Evolutionary conservation across 2,113 vertebrate species (phyloP), one percentile per base, ranked within the genome.

Genomic region (Todiramphus saurophagus): DNA sequence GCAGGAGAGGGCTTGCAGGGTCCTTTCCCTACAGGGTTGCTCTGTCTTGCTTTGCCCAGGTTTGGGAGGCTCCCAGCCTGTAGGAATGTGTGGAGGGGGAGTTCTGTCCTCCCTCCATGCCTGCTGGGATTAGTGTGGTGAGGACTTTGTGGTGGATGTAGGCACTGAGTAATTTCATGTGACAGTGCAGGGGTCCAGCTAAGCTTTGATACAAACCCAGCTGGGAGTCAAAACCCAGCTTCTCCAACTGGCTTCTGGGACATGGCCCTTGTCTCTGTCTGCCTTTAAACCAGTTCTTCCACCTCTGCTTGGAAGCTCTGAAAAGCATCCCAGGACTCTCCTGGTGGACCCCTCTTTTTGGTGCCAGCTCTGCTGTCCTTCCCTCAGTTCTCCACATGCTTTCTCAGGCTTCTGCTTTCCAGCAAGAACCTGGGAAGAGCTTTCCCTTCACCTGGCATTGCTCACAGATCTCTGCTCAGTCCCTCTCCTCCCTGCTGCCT

Each of bases 81-180:
- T 20, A 16, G 51, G 44, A 56, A 16, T n/a, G 0, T 35, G 77
- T 30, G 18, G 6, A 30, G 27, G 37, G 21, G 35, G 4, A 25
- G 7, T 68, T 55, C 48, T 58, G 1, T 28, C 69, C 66, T 64
- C 55, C 53, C 41, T 56, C 11, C 16, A 1, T 28, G n/a, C 58
- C 43, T 2, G 28, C 58, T 73, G 84, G 84, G 33, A 8, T 35
- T 66, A 23, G 50, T 0, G 0, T 16, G 51, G 19, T 2, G 6
- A 74, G 24, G 44, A 23, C 55, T 15, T 56, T 17, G 30, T 19
- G 31, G 21, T 35, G 23, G 14, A 4, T 11, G 46, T 60, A 30
- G 73, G 9, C 35, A 11, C 64, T 1, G 56, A 60, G 25, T 9
- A 5, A 19, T 73, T 89, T 3, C 53, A 1, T 1, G 31, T 78